Evolutionary conservation across 2,888 invertebrate species (phyloP).

Genomic region (Philereme transversata): DNA sequence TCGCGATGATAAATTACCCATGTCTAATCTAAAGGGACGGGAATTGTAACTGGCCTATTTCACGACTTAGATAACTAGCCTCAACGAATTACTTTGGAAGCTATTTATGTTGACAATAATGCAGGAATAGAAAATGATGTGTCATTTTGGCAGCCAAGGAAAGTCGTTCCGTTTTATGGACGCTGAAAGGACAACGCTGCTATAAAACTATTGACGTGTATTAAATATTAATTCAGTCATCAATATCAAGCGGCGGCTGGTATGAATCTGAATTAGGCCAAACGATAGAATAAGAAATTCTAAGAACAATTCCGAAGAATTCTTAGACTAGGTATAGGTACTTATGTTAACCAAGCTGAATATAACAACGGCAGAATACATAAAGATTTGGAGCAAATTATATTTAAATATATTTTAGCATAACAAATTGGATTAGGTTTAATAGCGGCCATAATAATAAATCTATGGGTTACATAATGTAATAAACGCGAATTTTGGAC

Average conservation of each 20-base stretch:
- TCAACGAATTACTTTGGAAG: slow-evolving; percentile 17
- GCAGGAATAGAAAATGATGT: slow-evolving; percentile 39
- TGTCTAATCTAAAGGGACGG: slow-evolving; percentile 35
- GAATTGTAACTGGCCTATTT: slow-evolving; percentile 29
- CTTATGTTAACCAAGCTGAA: slow-evolving; percentile 30
- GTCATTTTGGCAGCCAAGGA: slow-evolving; percentile 42
- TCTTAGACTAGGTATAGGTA: slow-evolving; percentile 11
- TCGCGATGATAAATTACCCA: slow-evolving; percentile 41
- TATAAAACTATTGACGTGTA: slow-evolving; percentile 40
- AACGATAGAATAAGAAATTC: slow-evolving; percentile 35
- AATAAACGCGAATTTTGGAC: slow-evolving; percentile 25
- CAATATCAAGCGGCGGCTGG: slow-evolving; percentile 27
- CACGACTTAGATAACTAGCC: slow-evolving; percentile 32
- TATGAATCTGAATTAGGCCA: slow-evolving; percentile 39
- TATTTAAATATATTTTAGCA: slow-evolving; percentile 22
- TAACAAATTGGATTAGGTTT: slow-evolving; percentile 26
- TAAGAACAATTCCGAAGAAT: slow-evolving; percentile 31
- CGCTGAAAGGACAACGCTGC: slow-evolving; percentile 37
- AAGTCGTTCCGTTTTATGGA: slow-evolving; percentile 39
- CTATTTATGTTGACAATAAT: slow-evolving; percentile 27
- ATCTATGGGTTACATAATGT: slow-evolving; percentile 33
- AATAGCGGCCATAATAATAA: slow-evolving; percentile 23
- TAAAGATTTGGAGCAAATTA: slow-evolving; percentile 22
- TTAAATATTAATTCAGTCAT: slow-evolving; percentile 24
- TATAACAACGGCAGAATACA: slow-evolving; percentile 16